These are phyloP conservation scores for Fragum sueziense DNA, from an alignment of 2,888 invertebrate genomes.

Conservation along the genomic window DNA sequence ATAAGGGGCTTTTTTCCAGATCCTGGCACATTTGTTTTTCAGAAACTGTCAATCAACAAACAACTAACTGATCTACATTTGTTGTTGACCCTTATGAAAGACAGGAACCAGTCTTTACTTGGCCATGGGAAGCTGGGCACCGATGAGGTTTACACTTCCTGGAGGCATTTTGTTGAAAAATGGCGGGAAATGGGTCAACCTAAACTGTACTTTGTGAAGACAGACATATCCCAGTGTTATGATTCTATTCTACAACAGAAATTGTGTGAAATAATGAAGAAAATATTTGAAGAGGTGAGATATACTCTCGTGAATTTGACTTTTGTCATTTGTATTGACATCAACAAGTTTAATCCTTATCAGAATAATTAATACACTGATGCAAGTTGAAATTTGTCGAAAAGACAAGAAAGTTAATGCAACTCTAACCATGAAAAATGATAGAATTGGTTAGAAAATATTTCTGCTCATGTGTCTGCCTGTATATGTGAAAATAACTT, in stretches of 20 bases:
- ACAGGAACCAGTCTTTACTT: slow-evolving; percentile 60
- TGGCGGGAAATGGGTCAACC: slow-evolving; percentile 40
- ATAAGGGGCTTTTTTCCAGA: too few species aligned
- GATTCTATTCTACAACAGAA: slow-evolving; percentile 74
- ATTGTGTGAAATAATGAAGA: slow-evolving; percentile 66
- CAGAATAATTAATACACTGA: too few species aligned
- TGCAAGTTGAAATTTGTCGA: too few species aligned
- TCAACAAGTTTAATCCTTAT: too few species aligned
- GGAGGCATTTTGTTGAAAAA: slow-evolving; percentile 59
- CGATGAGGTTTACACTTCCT: slow-evolving; percentile 68
- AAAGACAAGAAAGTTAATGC: too few species aligned
- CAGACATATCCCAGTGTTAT: slow-evolving; percentile 77
- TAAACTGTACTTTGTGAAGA: slow-evolving; percentile 78
- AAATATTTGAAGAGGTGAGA: slow-evolving; percentile 63
- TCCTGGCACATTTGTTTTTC: too few species aligned
- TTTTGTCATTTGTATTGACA: too few species aligned
- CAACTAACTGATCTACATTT: slow-evolving; percentile 69
- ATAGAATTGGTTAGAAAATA: too few species aligned
- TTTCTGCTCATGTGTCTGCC: too few species aligned
- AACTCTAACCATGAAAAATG: too few species aligned
- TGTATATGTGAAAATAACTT: too few species aligned
- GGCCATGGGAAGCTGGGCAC: slow-evolving; percentile 71
- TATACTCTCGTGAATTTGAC: too few species aligned
- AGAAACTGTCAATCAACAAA: slow-evolving; percentile 70
- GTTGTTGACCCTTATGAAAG: slow-evolving; percentile 65